phyloP scores from a whole-genome alignment of 37 sponge, comb jelly and placozoan species.

The Halichondria panicea region DNA sequence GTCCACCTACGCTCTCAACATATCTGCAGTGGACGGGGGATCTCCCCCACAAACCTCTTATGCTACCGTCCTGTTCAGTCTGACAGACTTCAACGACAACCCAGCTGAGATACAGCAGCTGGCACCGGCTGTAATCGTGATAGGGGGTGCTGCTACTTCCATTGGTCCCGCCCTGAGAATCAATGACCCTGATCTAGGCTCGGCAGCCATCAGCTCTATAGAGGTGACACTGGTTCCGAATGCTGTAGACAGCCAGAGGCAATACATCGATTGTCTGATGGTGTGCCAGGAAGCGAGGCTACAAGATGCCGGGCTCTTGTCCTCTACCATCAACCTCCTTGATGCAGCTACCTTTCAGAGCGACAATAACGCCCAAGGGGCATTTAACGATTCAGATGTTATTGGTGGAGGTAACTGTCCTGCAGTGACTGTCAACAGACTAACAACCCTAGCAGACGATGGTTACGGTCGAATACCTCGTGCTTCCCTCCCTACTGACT shows the following conservation, averaged over 20 bases:
- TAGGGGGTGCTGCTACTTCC: conserved; percentile 14
- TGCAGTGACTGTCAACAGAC: conserved; percentile 28
- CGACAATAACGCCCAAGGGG: neutral
- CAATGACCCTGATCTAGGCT: conserved; percentile 43
- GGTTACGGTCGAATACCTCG: conserved; percentile 50
- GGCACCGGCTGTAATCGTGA: conserved; percentile 39
- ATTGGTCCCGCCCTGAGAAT: conserved; percentile 78
- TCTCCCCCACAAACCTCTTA: conserved; percentile 45
- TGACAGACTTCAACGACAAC: conserved; percentile 60
- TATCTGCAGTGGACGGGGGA: conserved; percentile 45
- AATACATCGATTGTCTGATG: conserved; percentile 40
- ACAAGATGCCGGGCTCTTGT: conserved; percentile 24
- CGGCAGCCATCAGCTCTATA: conserved; percentile 18
- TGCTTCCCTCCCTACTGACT: conserved; percentile 26
- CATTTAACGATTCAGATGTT: neutral
- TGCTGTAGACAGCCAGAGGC: conserved; percentile 4
- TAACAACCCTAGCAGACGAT: conserved; percentile 12
- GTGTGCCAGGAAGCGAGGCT: conserved; percentile 54
- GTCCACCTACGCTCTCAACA: conserved; percentile 26
- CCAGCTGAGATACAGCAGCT: conserved; percentile 50
- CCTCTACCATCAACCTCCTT: conserved; percentile 35
- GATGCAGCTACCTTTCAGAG: conserved; percentile 5
- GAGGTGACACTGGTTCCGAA: conserved; percentile 36
- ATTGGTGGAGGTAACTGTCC: conserved; percentile 30
- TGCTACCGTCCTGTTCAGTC: conserved; percentile 36